Evolutionary conservation across 2,888 invertebrate genomes (phyloP), one percentile per base, ranked within the genome.

Genomic region (Drosophila mercatorum): DNA sequence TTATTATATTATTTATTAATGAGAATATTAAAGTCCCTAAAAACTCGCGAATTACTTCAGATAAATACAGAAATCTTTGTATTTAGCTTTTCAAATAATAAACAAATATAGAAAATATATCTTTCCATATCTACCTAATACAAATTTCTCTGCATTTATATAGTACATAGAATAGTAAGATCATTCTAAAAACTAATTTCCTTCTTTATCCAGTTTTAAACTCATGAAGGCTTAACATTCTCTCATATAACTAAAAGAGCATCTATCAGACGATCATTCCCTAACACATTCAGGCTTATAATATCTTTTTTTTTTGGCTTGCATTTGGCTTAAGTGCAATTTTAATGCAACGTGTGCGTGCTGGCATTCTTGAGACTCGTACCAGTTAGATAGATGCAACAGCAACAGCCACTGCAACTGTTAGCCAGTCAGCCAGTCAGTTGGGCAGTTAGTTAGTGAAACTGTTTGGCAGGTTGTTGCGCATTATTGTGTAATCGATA

Each of bases 391-490:
- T 72, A 47, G 71, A 75, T 78, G 79, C 64, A 68, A 78, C 68
- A 26, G 8, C 52, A 38, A 62, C 76, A 58, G 53, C 31, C 7
- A 31, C 31, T 31, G 61, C 59, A 55, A 60, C 72, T 56, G 58
- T 52, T 59, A 58, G 38, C 77, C 34, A 28, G 28, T 3, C 28
- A 58, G 38, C 71, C 53, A 64, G 62, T 40, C 38, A 47, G 59
- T 59, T 47, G 44, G 57, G 14, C 57, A 46, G 44, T 57, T 56
- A 56, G 56, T 66, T 72, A 57, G 68, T 63, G 66, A 73, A 78
- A 78, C 78, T 53, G 73, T 73, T 78, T 80, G 78, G 73, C 78
- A 77, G 78, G 69, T 80, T 78, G 67, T 80, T 78, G 77, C 73
- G 57, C 62, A 68, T 53, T 68, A 53, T 78, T 78, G 81, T 77